phyloP scores from a whole-genome alignment of 2,797 vertebrate genomes.

The Prunella strophiata region DNA sequence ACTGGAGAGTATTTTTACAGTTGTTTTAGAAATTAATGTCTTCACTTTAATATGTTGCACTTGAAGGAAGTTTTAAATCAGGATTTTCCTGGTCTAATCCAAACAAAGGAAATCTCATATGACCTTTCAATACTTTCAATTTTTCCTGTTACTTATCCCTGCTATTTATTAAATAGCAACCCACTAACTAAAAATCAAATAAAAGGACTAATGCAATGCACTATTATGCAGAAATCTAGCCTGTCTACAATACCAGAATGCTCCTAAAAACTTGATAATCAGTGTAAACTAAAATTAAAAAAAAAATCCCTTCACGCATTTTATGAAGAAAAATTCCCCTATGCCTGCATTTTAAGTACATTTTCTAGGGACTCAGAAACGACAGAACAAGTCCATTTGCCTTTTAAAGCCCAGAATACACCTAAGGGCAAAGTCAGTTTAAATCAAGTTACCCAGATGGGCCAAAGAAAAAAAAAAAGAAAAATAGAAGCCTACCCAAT shows the following conservation, averaged over 20 bases:
- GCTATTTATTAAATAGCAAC: background rate
- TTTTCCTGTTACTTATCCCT: background rate
- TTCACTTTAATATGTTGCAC: background rate
- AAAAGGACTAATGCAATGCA: background rate
- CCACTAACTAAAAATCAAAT: background rate
- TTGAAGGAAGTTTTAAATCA: background rate
- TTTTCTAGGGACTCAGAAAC: background rate
- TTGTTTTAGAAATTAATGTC: background rate
- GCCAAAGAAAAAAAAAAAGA: background rate
- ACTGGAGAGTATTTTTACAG: fast-evolving
- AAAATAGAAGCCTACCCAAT: background rate
- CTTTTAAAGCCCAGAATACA: slow-evolving; percentile 55
- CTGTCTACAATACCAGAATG: background rate
- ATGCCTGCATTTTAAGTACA: background rate
- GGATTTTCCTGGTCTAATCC: background rate
- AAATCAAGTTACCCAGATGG: slow-evolving; percentile 53
- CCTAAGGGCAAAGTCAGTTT: slow-evolving; percentile 67
- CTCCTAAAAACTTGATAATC: background rate
- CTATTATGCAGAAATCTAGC: background rate
- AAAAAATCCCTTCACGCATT: fast-evolving
- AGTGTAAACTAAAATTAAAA: background rate
- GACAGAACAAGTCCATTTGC: background rate
- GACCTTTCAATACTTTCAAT: background rate
- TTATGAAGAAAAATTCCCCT: background rate
- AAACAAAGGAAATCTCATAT: background rate